Evolutionary conservation across 2,888 invertebrate genomes (phyloP), one percentile per base, ranked within the genome.

Genomic region (Margaritifera margaritifera): DNA sequence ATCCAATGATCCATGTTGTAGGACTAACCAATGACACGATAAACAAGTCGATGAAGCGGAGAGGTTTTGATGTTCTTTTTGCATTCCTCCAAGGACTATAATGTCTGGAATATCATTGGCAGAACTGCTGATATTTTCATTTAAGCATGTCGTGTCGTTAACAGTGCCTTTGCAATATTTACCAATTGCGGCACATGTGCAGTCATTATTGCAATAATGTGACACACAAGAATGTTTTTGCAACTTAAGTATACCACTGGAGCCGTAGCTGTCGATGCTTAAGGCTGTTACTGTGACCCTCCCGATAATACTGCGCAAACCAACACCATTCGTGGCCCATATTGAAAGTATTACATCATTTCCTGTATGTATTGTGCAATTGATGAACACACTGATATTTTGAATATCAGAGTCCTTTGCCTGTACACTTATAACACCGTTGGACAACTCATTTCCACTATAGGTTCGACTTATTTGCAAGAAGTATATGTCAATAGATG

Each of bases 151-250:
- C 0, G n/a, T 42, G n/a, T 61, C 53, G 42, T 66, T 56, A 15
- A 55, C 25, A 2, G 54, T 51, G 6, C 50, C 18, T 18, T 51
- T 57, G 59, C 83, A 83, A 27, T 68, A 69, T 50, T 71, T 56
- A 27, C 80, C 80, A 24, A 80, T n/a, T 5, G 75, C 70, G n/a
- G 78, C 75, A 27, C 80, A 80, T 3, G 80, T 80, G 57, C 79
- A 79, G 22, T 75, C 75, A 20, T 77, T 73, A 42, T 75, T 75
- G 52, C 80, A 80, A 22, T 64, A 75, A 31, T 78, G 72, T 20
- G 61, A 25, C n/a, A 62, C 66, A 71, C 80, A 80, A 1, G 78
- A 78, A 64, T 80, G 78, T 62, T 68, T 74, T 58, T 77, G 60
- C 22, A 77, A 50, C 58, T 77, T 65, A 15, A 78, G 69, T 4